A percentile compares a stretch with the other conserved stretches of the same genome.
Evolutionary conservation across 2,888 invertebrate species (phyloP).

Genomic region (Cheilosia vernalis): DNA sequence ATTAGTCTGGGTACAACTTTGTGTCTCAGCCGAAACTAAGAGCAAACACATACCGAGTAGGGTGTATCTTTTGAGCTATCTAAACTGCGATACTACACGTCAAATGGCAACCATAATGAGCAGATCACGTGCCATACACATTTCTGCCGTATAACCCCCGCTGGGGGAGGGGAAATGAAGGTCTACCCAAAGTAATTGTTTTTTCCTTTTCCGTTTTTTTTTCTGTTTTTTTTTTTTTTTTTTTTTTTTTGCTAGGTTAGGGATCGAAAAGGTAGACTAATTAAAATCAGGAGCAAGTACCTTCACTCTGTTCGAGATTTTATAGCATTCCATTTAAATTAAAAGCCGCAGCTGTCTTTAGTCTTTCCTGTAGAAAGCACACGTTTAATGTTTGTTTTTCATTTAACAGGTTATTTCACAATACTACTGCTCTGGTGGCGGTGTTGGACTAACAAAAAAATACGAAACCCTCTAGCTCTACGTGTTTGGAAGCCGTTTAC

Average conservation of each 20-base stretch:
- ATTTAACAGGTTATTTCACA: constrained; percentile 37
- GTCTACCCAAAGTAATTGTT: not conserved
- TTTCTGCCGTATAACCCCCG: not conserved
- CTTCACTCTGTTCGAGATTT: constrained; percentile 1
- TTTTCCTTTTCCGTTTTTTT: not conserved
- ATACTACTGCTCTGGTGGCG: not conserved
- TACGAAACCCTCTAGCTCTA: not conserved
- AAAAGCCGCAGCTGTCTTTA: constrained; percentile 39
- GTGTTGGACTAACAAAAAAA: not conserved
- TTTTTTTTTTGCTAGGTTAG: not conserved
- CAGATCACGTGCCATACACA: not conserved
- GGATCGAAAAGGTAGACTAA: not conserved
- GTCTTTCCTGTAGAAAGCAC: constrained; percentile 10
- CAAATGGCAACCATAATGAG: constrained; percentile 6
- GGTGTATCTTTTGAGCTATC: not conserved
- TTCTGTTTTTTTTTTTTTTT: no score
- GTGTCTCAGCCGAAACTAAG: not conserved
- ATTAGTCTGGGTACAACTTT: constrained; percentile 15
- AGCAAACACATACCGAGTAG: constrained; percentile 1
- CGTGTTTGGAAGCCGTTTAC: constrained; percentile 8
- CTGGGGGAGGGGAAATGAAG: no score
- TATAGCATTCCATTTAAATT: constrained; percentile 34
- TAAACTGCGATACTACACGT: not conserved
- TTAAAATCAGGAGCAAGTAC: constrained; percentile 26
- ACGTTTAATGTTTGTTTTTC: constrained; percentile 31